phyloP scores from a whole-genome alignment of 1,140 invertebrate genomes.

The Trichogramma pretiosum region DNA sequence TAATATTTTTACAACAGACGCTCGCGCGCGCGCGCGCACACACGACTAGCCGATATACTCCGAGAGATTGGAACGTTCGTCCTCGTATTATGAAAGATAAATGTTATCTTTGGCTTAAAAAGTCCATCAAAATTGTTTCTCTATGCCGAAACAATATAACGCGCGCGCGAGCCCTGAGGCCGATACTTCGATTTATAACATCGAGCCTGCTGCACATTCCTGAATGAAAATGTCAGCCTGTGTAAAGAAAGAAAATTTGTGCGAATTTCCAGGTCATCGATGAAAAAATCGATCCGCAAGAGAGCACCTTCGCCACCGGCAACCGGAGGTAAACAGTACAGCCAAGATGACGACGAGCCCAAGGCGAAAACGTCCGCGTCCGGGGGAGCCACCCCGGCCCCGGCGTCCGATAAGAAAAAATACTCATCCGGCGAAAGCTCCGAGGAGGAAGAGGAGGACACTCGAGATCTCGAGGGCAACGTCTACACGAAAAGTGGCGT shows the following conservation, averaged over 20 bases:
- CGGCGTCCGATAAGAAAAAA: constrained; percentile 25
- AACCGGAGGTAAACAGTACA: constrained; percentile 19
- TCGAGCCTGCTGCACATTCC: no score
- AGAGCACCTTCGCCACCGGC: constrained; percentile 34
- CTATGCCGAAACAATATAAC: not conserved
- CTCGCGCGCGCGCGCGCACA: no score
- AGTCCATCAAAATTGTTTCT: not conserved
- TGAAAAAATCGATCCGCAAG: constrained; percentile 39
- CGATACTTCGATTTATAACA: no score
- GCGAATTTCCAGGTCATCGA: constrained; percentile 31
- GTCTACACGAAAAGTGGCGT: constrained; percentile 65
- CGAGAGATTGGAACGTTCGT: no score
- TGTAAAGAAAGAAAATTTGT: not conserved
- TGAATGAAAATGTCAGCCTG: no score
- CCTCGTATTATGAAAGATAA: no score
- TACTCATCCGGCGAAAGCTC: constrained; percentile 50
- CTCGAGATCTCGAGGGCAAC: constrained; percentile 65
- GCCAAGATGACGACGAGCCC: constrained; percentile 32
- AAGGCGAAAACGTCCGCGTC: constrained; percentile 22
- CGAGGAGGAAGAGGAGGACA: constrained; percentile 64
- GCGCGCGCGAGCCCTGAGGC: no score
- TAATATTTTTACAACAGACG: no score
- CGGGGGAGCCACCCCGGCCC: constrained; percentile 1
- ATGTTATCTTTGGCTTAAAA: no score
- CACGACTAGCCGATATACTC: no score